Evolutionary conservation across 2,797 vertebrate genomes (phyloP).

Genomic region (Bradypus variegatus): DNA sequence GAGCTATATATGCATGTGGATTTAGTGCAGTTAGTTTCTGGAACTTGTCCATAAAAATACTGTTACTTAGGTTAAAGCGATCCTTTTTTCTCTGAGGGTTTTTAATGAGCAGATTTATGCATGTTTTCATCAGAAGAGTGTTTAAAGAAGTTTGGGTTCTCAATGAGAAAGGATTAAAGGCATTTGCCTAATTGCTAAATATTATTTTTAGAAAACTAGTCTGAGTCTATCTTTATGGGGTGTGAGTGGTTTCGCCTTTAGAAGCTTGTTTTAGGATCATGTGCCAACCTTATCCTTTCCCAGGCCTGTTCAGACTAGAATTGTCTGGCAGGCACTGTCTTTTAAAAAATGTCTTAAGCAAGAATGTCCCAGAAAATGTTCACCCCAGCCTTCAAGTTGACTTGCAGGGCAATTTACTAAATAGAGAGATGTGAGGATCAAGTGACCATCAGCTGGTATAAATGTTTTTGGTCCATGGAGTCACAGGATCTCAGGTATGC

Average conservation of each 20-base stretch:
- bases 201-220: constrained; percentile 62
- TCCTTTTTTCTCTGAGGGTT: constrained; percentile 3
- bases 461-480: constrained; percentile 81
- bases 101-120: constrained; percentile 25
- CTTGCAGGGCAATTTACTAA: constrained; percentile 79
- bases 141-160: constrained; percentile 37
- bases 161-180: constrained; percentile 59
- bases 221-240: constrained; percentile 68
- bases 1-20: background rate
- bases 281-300: constrained; percentile 69
- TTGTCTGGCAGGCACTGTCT: constrained; percentile 68
- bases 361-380: constrained; percentile 67
- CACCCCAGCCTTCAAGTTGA: constrained; percentile 67
- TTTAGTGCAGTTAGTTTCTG: constrained; percentile 31
- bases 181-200: constrained; percentile 59
- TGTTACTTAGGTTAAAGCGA: constrained; percentile 12
- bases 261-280: constrained; percentile 68
- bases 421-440: constrained; percentile 83
- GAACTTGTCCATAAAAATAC: constrained; percentile 8
- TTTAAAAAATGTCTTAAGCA: constrained; percentile 67
- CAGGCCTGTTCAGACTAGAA: constrained; percentile 75
- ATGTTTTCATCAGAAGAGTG: constrained; percentile 40
- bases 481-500: constrained; percentile 89
- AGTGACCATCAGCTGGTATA: constrained; percentile 89
- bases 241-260: constrained; percentile 70